Base-by-base conservation (phyloP, 2,113 vertebrate genomes). In the Oreochromis aureus region DNA sequence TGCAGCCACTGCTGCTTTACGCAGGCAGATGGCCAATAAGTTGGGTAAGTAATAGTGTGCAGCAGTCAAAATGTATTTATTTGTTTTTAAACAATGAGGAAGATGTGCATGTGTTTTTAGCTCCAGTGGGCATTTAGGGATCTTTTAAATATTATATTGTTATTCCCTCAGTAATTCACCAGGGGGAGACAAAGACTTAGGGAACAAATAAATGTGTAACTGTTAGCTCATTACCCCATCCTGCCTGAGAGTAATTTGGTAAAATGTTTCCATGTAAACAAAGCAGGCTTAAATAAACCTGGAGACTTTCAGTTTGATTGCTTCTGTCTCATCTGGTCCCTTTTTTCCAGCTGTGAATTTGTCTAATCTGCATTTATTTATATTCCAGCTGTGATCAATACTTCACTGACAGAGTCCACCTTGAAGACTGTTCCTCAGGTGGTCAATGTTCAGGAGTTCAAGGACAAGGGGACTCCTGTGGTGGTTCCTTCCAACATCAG, bases 391-490 rank as follows among this genome's bases (percentile, higher is more conserved):
- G 96, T 94, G 55, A 95, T 95, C 51, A 96, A 90, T 85, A 88
- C 97, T 1, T 95, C 97, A 51, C 92, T 98, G 94, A 98, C 97
- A 0, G 98, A 99, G 84, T 98, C 98, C 3, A 97, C 97, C 3
- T 93, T 98, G 94, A 99, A 99, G 90, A 98, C 92, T 0, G 98
- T 98, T 81, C 98, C 98, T 87, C 97, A 98, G 81, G 98, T 99
- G 82, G 97, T 99, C 36, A 99, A 98, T 4, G 96, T 98, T 16
- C 97, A 98, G 91, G 98, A 98, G 7, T 88, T 99, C 58, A 98
- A 97, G 86, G 97, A 95, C 30, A 96, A 94, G 13, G 91, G 94
- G 0, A 2, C 97, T 7, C 19, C 92, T 7, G 83, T 95, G 1
- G 90, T 96, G 0, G 94, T 96, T 13, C 91, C 97, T 5, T 79